phyloP scores from a whole-genome alignment of 2,113 vertebrate species.

The Eudyptes chrysolophus region DNA sequence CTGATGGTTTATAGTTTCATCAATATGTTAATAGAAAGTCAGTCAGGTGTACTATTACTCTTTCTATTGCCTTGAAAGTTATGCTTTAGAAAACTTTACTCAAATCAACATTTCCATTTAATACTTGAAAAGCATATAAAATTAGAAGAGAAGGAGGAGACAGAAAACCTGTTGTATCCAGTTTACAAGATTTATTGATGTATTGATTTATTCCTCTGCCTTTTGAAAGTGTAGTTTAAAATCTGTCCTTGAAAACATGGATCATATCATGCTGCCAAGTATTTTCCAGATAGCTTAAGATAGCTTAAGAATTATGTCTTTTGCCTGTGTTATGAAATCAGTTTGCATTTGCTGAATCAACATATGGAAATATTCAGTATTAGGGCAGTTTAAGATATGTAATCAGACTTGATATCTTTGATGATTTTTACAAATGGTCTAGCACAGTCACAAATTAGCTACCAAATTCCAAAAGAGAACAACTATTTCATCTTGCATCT shows the following conservation, averaged over 20 bases:
- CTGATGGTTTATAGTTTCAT: not conserved
- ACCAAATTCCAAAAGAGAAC: not conserved
- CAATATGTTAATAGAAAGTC: slow-evolving; percentile 1
- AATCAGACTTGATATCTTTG: not conserved
- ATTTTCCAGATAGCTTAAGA: slow-evolving; percentile 9
- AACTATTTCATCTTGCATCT: not conserved
- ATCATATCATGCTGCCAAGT: not conserved
- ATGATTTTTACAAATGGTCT: not conserved
- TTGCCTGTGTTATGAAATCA: not conserved
- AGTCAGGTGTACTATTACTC: not conserved
- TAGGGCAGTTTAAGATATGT: not conserved
- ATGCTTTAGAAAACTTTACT: not conserved
- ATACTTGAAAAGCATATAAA: not conserved
- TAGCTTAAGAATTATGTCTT: not conserved
- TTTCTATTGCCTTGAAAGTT: not conserved
- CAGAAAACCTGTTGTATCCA: not conserved
- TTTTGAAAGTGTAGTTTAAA: slow-evolving; percentile 37
- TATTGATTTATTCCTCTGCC: slow-evolving; percentile 36
- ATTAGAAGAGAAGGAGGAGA: not conserved
- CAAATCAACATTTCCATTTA: not conserved
- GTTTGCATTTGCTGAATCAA: slow-evolving; percentile 6
- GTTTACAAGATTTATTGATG: not conserved
- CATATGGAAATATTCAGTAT: not conserved
- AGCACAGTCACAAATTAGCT: not conserved
- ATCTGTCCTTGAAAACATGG: slow-evolving; percentile 5